A percentile compares a stretch with the other conserved stretches of the same genome.
Evolutionary conservation across 1,140 invertebrate genomes (phyloP).

Genomic region (Drosophila trapezifrons): DNA sequence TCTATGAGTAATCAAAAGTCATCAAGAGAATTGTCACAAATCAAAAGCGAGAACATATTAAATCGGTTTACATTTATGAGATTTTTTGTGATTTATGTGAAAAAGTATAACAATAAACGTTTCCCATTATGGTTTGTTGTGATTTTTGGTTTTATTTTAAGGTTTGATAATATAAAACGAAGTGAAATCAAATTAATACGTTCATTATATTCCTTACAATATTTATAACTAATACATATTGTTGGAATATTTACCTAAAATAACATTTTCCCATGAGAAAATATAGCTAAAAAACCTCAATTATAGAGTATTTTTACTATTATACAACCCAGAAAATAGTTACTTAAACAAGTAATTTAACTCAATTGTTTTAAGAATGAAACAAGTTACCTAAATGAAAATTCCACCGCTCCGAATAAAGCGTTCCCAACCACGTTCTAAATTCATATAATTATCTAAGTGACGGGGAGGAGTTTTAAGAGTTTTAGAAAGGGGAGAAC

Average conservation of each 20-base stretch:
- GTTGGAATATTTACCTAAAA: too few relatives aligned
- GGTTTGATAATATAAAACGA: neutral
- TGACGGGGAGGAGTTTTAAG: constrained; percentile 10
- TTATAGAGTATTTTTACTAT: too few relatives aligned
- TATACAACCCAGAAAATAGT: too few relatives aligned
- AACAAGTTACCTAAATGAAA: neutral
- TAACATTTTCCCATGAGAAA: too few relatives aligned
- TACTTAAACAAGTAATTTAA: neutral
- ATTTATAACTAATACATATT: too few relatives aligned
- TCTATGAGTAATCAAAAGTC: constrained; percentile 55
- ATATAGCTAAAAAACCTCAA: too few relatives aligned
- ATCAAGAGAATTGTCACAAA: constrained; percentile 28
- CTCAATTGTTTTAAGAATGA: neutral
- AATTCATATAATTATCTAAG: constrained; percentile 45
- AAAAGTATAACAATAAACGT: neutral
- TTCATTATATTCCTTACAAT: neutral
- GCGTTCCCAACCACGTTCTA: constrained; percentile 25
- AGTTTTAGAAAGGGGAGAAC: constrained; percentile 24
- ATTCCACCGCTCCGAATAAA: constrained; percentile 5
- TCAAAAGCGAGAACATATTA: constrained; percentile 7
- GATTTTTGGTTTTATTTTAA: neutral
- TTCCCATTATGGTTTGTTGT: constrained; percentile 3
- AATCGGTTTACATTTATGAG: constrained; percentile 30
- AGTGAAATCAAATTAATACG: too few relatives aligned
- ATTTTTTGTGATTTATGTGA: constrained; percentile 24